phyloP scores from a whole-genome alignment of 2,888 invertebrate genomes.

The Cephus runcator region DNA sequence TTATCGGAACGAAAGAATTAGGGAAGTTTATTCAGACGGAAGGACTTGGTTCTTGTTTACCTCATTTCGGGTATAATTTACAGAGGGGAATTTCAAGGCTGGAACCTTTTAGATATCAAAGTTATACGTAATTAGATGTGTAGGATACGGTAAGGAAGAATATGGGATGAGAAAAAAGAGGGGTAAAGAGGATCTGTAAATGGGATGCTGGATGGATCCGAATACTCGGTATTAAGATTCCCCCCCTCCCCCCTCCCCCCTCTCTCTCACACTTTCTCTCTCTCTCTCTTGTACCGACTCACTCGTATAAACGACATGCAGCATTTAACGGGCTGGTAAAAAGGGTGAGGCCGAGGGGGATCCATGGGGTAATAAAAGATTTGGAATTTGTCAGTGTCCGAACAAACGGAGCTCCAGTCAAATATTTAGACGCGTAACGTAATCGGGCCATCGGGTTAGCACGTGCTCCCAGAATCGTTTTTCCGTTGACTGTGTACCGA shows the following conservation, averaged over 20 bases:
- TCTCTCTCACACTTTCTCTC: slow-evolving; percentile 7
- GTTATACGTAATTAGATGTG: background rate
- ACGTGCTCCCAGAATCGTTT: slow-evolving; percentile 1
- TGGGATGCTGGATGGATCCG: background rate
- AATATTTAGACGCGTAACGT: slow-evolving; percentile 4
- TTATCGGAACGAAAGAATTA: background rate
- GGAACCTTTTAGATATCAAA: background rate
- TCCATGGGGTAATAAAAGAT: background rate
- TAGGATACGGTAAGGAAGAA: background rate
- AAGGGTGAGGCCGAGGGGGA: background rate
- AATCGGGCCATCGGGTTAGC: background rate
- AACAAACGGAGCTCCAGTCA: background rate
- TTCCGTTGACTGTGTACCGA: background rate
- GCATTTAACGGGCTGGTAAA: background rate
- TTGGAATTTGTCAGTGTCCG: slow-evolving; percentile 6
- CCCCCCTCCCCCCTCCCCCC: slow-evolving; percentile 7
- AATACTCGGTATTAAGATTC: slow-evolving; percentile 27
- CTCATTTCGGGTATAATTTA: background rate
- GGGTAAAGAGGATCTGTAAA: background rate
- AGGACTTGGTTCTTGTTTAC: background rate
- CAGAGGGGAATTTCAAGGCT: background rate
- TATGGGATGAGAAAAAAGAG: background rate
- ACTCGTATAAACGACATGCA: background rate
- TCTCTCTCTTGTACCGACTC: background rate
- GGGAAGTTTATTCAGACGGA: background rate